These are phyloP conservation scores for Ianthella basta DNA, from an alignment of 37 sponge, comb jelly and placozoan species.

Conservation along the genomic window DNA sequence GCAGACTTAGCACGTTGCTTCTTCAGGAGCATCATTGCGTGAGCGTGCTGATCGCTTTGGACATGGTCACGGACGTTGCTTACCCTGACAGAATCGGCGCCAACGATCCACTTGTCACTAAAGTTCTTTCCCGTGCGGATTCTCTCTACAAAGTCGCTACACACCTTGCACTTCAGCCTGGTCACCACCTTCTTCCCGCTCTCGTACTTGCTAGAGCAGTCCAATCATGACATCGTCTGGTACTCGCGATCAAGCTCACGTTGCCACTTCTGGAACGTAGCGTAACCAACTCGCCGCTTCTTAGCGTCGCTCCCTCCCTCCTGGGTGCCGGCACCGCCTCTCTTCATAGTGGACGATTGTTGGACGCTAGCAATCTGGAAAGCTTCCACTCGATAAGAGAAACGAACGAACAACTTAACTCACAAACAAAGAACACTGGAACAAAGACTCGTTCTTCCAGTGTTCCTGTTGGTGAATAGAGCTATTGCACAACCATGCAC, in stretches of 20 bases:
- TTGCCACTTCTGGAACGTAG: slow-evolving; percentile 66
- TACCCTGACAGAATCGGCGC: slow-evolving; percentile 48
- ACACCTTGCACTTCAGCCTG: slow-evolving; percentile 53
- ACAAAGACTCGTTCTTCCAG: background rate
- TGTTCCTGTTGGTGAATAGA: slow-evolving; percentile 14
- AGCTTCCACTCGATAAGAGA: slow-evolving; percentile 4
- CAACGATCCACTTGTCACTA: slow-evolving; percentile 61
- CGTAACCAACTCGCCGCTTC: slow-evolving; percentile 51
- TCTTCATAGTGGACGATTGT: slow-evolving; percentile 35
- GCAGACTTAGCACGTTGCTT: slow-evolving; percentile 37
- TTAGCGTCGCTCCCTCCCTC: slow-evolving; percentile 16
- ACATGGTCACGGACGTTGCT: slow-evolving; percentile 68
- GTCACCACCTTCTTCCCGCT: slow-evolving; percentile 38
- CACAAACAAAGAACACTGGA: too few species aligned
- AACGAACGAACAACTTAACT: too few species aligned
- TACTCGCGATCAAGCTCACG: slow-evolving; percentile 60
- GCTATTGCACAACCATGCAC: slow-evolving; percentile 24
- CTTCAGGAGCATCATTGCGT: slow-evolving; percentile 60
- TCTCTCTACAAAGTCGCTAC: slow-evolving; percentile 28
- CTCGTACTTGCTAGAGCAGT: slow-evolving; percentile 37
- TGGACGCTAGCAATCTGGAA: slow-evolving; percentile 2
- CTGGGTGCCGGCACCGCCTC: slow-evolving; percentile 1
- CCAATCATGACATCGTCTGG: slow-evolving; percentile 59
- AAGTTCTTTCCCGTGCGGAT: slow-evolving; percentile 50
- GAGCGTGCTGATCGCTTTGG: slow-evolving; percentile 50